phyloP scores from a whole-genome alignment of 2,113 vertebrate species.

The Gasterosteus nipponicus region DNA sequence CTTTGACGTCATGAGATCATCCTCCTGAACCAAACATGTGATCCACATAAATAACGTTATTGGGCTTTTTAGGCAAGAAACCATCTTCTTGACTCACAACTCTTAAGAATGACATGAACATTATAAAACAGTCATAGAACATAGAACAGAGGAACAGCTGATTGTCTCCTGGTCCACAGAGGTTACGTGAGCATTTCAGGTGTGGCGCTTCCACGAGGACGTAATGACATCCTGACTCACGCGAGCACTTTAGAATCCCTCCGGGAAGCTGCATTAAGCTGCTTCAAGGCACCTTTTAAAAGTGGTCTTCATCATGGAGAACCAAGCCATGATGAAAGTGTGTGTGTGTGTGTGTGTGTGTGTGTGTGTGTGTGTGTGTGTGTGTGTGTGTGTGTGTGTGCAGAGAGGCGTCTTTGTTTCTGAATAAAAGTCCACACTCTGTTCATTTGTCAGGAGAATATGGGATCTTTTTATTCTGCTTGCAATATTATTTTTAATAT shows the following conservation, averaged over 20 bases:
- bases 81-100: neutral
- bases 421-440: constrained; percentile 4
- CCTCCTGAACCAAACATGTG: too few relatives aligned
- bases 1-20: too few relatives aligned
- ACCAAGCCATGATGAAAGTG: neutral
- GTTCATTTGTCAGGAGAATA: neutral
- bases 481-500: neutral
- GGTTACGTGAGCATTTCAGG: constrained; percentile 3
- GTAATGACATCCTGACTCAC: constrained; percentile 12
- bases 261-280: constrained; percentile 14
- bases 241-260: constrained; percentile 14
- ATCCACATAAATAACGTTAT: neutral
- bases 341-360: neutral
- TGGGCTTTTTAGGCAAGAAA: neutral
- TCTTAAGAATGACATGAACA: neutral
- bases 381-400: neutral
- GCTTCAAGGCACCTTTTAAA: constrained; percentile 12
- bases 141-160: neutral
- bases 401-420: neutral
- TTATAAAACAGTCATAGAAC: too few relatives aligned
- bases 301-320: neutral
- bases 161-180: neutral
- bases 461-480: constrained; percentile 7
- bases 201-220: neutral
- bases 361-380: neutral